Base-by-base conservation (phyloP, 2,888 invertebrate genomes). In the Lepeophtheirus nordmannii region DNA sequence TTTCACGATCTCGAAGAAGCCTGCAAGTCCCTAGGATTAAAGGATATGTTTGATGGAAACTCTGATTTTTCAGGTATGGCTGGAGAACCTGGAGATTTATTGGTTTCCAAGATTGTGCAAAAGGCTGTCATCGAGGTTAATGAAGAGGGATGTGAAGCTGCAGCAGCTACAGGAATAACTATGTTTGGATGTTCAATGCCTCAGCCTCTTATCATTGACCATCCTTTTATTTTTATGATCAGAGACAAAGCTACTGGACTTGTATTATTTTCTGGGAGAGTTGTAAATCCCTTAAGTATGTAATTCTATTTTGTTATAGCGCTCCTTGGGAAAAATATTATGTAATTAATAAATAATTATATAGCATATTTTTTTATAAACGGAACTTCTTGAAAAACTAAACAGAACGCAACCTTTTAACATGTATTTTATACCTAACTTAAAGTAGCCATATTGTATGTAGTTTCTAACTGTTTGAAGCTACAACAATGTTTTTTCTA, bases 111-210 rank as follows among this genome's bases (percentile, higher is more conserved):
- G 73, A 85, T 85, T 3, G 74, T 88, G 0, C 90, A 91, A 73
- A 90, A 90, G 74, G 85, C 89, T 0, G 87, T 85, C 72, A 84
- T 91, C 71, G 46, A 66, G 41, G 86, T 91, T 0, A 86, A 88
- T 74, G 91, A 91, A 74, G 86, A 89, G 72, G 91, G 91, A 0
- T 85, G 87, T 1, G 89, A 89, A 73, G 86, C 87, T 0, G 85
- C 89, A 53, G 87, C 89, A 3, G 88, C 86, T 17, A 87, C 88
- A 66, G 86, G 86, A 0, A 77, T 89, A 17, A 39, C 8, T 17
- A 8, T 2, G 53, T n/a, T 46, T 14, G n/a, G 53, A 46, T 5
- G 53, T 17, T 14, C 53, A 14, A 46, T 46, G 53, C 53, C 53
- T 46, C 14, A 46, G 5, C 53, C 53, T 46, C 53, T 46, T 8